phyloP scores from a whole-genome alignment of 2,888 invertebrate genomes.

The Cheilosia impressa region DNA sequence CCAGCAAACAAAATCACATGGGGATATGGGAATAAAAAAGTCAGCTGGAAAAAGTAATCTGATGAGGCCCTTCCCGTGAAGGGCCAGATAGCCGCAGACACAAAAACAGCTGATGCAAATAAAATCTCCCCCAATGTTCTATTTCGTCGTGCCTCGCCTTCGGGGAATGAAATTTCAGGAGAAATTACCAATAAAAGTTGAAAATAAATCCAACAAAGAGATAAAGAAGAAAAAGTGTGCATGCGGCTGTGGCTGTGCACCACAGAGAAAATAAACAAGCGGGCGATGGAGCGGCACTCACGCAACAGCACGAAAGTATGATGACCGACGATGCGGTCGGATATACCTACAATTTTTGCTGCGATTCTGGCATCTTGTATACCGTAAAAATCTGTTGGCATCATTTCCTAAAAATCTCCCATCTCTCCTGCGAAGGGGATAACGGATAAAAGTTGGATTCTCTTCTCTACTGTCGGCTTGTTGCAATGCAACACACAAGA shows the following conservation, averaged over 20 bases:
- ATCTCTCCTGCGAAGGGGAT: conserved; percentile 40
- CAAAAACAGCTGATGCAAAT: not conserved
- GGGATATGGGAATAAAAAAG: not conserved
- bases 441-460: not conserved
- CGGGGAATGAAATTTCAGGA: not conserved
- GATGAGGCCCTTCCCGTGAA: conserved; percentile 23
- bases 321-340: not conserved
- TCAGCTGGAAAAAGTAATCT: conserved; percentile 6
- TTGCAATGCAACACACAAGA: not conserved
- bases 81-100: conserved; percentile 4
- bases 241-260: not conserved
- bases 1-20: not conserved
- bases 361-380: conserved; percentile 66
- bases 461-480: not conserved
- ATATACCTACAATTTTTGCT: conserved; percentile 55
- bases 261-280: conserved; percentile 7
- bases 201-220: conserved; percentile 7
- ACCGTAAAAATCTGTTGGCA: conserved; percentile 76
- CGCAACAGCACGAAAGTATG: conserved; percentile 23
- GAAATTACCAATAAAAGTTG: not conserved
- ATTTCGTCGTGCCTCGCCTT: not conserved
- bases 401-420: conserved; percentile 70
- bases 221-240: conserved; percentile 27
- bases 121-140: not conserved
- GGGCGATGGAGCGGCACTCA: not conserved